Evolutionary conservation across 1,140 invertebrate genomes (phyloP).

Genomic region (Cecropterus lyciades): DNA sequence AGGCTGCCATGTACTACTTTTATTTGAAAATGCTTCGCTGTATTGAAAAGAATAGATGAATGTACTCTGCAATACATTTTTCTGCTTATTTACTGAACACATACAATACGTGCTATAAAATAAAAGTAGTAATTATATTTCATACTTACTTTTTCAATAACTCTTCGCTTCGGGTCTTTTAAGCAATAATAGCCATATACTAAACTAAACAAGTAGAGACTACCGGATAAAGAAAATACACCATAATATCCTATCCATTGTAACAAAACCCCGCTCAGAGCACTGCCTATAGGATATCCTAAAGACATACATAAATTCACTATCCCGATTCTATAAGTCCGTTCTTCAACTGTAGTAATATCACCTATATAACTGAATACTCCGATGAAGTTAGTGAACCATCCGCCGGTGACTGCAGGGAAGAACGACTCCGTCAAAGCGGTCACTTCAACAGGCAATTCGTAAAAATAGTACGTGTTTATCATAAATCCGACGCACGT

Average conservation of each 20-base stretch:
- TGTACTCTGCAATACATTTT: too few species aligned
- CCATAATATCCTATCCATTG: slow-evolving; percentile 91
- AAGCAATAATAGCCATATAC: slow-evolving; percentile 88
- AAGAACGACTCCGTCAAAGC: slow-evolving; percentile 90
- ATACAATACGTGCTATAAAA: too few species aligned
- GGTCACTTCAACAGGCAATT: slow-evolving; percentile 90
- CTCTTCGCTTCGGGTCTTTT: slow-evolving; percentile 84
- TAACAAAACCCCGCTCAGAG: slow-evolving; percentile 88
- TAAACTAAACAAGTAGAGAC: slow-evolving; percentile 89
- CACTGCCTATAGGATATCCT: slow-evolving; percentile 91
- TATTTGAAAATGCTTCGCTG: too few species aligned
- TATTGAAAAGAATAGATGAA: too few species aligned
- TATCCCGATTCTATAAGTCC: slow-evolving; percentile 93
- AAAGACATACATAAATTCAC: slow-evolving; percentile 92
- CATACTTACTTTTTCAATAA: slow-evolving; percentile 30
- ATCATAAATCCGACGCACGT: slow-evolving; percentile 90
- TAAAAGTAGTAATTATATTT: too few species aligned
- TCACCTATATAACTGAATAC: slow-evolving; percentile 96
- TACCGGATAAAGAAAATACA: slow-evolving; percentile 89
- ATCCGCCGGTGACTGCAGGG: slow-evolving; percentile 92
- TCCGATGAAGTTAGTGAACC: slow-evolving; percentile 94
- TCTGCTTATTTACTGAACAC: too few species aligned
- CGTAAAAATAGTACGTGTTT: slow-evolving; percentile 90
- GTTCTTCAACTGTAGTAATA: slow-evolving; percentile 91
- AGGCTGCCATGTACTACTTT: too few species aligned